Evolutionary conservation across 1,140 invertebrate genomes (phyloP).

Genomic region (Agrilus planipennis): DNA sequence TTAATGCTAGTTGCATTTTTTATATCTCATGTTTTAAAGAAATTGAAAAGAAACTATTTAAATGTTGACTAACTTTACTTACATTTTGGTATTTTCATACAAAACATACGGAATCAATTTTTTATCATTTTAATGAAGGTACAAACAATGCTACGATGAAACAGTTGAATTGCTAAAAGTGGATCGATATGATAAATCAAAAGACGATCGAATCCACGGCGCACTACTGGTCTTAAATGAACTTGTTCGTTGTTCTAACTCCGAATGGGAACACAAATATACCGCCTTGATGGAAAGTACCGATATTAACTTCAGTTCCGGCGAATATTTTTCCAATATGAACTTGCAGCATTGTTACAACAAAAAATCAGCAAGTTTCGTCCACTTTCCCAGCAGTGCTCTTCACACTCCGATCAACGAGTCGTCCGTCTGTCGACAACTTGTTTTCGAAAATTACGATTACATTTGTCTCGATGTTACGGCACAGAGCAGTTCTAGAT

Average conservation of each 20-base stretch:
- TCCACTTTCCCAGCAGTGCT: slow-evolving; percentile 33
- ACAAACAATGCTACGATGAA: slow-evolving; percentile 83
- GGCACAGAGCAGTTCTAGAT: slow-evolving; percentile 60
- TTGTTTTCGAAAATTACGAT: slow-evolving; percentile 76
- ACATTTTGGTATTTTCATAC: too few relatives aligned
- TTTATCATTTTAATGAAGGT: slow-evolving; percentile 33
- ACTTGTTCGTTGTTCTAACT: slow-evolving; percentile 82
- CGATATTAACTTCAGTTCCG: slow-evolving; percentile 20
- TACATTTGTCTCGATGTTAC: slow-evolving; percentile 73
- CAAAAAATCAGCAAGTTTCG: slow-evolving; percentile 41
- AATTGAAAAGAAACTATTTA: too few relatives aligned
- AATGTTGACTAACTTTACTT: too few relatives aligned
- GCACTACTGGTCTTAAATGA: slow-evolving; percentile 91
- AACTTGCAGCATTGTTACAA: slow-evolving; percentile 13
- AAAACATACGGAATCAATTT: too few relatives aligned
- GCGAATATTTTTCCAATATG: slow-evolving; percentile 13
- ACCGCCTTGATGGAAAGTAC: slow-evolving; percentile 49
- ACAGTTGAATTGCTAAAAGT: slow-evolving; percentile 71
- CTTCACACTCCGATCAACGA: slow-evolving; percentile 54
- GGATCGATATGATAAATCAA: slow-evolving; percentile 52
- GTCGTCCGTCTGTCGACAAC: slow-evolving; percentile 72
- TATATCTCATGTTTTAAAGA: too few relatives aligned
- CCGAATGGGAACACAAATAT: slow-evolving; percentile 75
- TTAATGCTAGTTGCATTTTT: too few relatives aligned
- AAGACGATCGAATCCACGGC: slow-evolving; percentile 88